Evolutionary conservation across 2,797 vertebrate species (phyloP).

Genomic region (Heteromormyrus szaboi): DNA sequence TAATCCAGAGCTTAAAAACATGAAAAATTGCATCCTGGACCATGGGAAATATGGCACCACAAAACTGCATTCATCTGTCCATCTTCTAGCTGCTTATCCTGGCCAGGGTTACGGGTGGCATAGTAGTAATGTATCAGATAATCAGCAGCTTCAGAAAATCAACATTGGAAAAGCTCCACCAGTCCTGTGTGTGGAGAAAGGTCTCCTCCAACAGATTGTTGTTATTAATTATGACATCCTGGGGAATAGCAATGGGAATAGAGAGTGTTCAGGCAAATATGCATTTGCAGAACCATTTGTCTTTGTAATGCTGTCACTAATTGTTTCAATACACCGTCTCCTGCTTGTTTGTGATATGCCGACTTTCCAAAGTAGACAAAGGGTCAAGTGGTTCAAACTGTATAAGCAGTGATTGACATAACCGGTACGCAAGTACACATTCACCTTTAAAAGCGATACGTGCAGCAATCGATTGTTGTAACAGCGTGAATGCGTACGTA

Average conservation of each 20-base stretch:
- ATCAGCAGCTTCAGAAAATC: background rate
- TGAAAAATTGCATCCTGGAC: background rate
- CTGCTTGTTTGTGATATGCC: background rate
- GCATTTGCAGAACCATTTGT: background rate
- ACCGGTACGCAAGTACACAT: background rate
- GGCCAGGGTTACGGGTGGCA: background rate
- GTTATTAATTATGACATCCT: constrained; percentile 11
- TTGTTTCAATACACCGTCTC: background rate
- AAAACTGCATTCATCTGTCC: background rate
- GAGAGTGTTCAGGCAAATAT: background rate
- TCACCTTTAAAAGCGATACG: background rate
- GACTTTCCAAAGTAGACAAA: background rate
- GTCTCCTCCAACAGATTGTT: background rate
- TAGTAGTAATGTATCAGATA: background rate
- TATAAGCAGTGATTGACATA: background rate
- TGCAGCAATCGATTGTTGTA: background rate
- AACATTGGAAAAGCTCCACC: background rate
- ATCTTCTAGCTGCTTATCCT: background rate
- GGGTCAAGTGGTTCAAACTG: background rate
- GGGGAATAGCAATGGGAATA: background rate
- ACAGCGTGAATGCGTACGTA: background rate
- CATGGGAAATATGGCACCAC: background rate
- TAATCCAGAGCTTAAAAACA: background rate
- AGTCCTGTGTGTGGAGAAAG: background rate
- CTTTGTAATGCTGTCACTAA: background rate